Evolutionary conservation across 2,113 vertebrate genomes (phyloP).

Genomic region (Stegastes partitus): DNA sequence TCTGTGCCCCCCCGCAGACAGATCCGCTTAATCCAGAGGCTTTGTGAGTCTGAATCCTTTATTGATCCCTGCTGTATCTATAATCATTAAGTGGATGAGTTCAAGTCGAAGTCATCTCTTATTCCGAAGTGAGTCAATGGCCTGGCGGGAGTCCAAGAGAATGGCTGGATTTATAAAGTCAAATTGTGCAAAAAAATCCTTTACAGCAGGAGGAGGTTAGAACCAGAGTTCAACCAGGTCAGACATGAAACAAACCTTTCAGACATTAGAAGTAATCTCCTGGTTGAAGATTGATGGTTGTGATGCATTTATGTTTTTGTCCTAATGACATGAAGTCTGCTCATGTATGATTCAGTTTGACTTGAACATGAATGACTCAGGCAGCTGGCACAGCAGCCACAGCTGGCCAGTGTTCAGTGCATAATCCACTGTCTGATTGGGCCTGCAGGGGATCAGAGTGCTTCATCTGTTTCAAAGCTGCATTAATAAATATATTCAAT

Average conservation of each 20-base stretch:
- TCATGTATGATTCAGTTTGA: no score
- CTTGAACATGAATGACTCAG: slow-evolving; percentile 6
- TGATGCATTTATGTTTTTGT: no score
- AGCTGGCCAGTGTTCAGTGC: neutral
- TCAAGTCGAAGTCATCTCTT: slow-evolving; percentile 18
- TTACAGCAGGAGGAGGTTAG: neutral
- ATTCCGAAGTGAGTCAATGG: neutral
- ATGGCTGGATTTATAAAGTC: slow-evolving; percentile 17
- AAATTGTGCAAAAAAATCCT: slow-evolving; percentile 9
- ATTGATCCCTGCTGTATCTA: slow-evolving; percentile 29
- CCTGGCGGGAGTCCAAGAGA: neutral
- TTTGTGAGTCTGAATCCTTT: slow-evolving; percentile 43
- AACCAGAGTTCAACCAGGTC: neutral
- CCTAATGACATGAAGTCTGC: no score
- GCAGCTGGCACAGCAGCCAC: slow-evolving; percentile 7
- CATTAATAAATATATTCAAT: neutral
- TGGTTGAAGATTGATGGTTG: no score
- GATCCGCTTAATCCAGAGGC: slow-evolving; percentile 44
- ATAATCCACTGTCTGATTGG: slow-evolving; percentile 31
- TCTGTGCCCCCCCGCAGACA: slow-evolving; percentile 4
- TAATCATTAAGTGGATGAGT: slow-evolving; percentile 1
- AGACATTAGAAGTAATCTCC: neutral
- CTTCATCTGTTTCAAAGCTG: slow-evolving; percentile 17
- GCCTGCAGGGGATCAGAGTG: slow-evolving; percentile 21
- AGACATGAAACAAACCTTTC: neutral